phyloP scores from a whole-genome alignment of 2,888 invertebrate genomes.

The Lasioglossum leucozonium region DNA sequence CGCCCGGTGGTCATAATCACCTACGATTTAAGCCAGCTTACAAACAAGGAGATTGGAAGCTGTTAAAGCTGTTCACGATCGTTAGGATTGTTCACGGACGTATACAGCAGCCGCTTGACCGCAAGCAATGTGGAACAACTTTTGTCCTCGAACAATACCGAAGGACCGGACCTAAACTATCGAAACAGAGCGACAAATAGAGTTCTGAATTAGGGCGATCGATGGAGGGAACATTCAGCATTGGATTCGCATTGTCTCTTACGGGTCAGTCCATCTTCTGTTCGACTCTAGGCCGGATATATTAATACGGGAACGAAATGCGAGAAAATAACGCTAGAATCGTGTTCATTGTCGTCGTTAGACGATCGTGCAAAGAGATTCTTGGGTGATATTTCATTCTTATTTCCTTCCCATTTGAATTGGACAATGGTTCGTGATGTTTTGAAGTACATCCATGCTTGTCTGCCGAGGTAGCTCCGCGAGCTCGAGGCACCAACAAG shows the following conservation, averaged over 20 bases:
- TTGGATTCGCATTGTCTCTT: background rate
- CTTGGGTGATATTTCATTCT: background rate
- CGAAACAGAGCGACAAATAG: slow-evolving; percentile 21
- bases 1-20: background rate
- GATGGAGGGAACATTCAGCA: background rate
- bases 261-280: slow-evolving; percentile 1
- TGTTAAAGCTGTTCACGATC: slow-evolving; percentile 4
- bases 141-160: slow-evolving; percentile 31
- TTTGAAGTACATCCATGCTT: background rate
- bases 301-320: background rate
- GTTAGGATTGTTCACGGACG: background rate
- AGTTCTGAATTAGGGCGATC: slow-evolving; percentile 17
- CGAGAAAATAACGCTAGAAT: background rate
- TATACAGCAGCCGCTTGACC: slow-evolving; percentile 7
- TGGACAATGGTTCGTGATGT: background rate
- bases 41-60: slow-evolving; percentile 1
- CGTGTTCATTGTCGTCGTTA: background rate
- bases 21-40: background rate
- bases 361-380: too few relatives aligned
- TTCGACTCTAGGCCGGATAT: background rate
- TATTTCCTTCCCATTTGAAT: background rate
- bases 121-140: background rate
- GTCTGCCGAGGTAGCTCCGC: background rate
- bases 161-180: background rate
- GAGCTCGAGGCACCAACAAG: too few relatives aligned